These are phyloP conservation scores for Emydocephalus ijimae DNA, from an alignment of 2,113 vertebrate genomes.

Conservation along the genomic window DNA sequence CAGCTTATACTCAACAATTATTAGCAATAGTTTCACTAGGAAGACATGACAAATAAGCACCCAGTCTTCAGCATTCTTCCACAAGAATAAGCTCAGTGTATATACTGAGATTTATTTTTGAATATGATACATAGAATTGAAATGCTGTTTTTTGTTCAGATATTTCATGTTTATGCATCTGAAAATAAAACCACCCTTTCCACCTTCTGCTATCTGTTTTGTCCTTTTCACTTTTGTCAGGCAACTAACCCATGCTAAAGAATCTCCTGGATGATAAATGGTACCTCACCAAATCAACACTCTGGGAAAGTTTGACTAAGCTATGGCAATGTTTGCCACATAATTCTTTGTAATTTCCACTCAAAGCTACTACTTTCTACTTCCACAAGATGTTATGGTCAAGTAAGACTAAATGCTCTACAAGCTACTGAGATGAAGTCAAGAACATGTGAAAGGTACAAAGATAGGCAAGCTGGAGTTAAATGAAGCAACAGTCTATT, in stretches of 20 bases:
- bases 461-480: background rate
- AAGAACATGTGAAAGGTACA: background rate
- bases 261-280: background rate
- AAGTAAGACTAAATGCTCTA: background rate
- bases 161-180: background rate
- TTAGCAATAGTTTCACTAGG: background rate
- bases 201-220: background rate
- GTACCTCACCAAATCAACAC: background rate
- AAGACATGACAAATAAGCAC: background rate
- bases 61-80: background rate
- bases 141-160: background rate
- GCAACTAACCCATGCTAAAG: too few species aligned
- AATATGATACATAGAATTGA: background rate
- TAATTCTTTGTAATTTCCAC: background rate
- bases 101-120: background rate
- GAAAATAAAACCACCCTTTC: background rate
- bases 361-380: background rate
- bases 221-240: background rate
- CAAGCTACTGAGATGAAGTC: background rate
- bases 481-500: background rate
- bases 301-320: background rate
- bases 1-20: background rate
- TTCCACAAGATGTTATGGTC: too few species aligned
- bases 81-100: background rate
- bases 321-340: background rate